Conservation (phyloP, 2,797 vertebrate species). For the Odontamblyopus lacepedii region DNA sequence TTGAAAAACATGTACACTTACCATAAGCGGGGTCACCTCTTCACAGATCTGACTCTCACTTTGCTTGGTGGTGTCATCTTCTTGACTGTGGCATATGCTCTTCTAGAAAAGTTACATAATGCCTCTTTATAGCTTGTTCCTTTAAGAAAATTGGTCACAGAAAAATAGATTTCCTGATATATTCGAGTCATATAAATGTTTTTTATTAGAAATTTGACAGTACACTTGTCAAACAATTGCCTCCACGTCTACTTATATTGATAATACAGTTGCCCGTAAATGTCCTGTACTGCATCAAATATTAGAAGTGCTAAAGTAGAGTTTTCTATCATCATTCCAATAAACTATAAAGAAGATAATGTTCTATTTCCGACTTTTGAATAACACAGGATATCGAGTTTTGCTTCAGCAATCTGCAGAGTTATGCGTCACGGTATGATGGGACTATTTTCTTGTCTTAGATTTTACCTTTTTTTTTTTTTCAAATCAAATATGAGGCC, state of each 20-base stretch:
- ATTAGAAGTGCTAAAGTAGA: background rate
- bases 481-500: conserved; percentile 40
- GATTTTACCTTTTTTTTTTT: conserved; percentile 26
- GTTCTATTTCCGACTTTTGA: conserved; percentile 4
- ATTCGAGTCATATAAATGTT: background rate
- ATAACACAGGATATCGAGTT: background rate
- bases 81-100: background rate
- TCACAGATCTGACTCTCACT: background rate
- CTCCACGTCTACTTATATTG: background rate
- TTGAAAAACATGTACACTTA: too few relatives aligned
- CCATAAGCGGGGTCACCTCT: background rate
- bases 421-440: background rate
- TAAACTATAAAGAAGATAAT: conserved; percentile 4
- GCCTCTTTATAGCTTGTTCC: background rate
- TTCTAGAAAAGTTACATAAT: background rate
- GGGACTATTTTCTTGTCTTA: background rate
- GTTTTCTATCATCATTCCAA: background rate
- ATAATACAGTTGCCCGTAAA: background rate
- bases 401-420: background rate
- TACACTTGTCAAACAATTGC: background rate
- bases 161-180: background rate
- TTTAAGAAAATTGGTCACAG: background rate
- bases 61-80: background rate
- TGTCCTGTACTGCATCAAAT: background rate
- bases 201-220: background rate